phyloP scores from a whole-genome alignment of 2,888 invertebrate species.

The Leucophenga maculata region DNA sequence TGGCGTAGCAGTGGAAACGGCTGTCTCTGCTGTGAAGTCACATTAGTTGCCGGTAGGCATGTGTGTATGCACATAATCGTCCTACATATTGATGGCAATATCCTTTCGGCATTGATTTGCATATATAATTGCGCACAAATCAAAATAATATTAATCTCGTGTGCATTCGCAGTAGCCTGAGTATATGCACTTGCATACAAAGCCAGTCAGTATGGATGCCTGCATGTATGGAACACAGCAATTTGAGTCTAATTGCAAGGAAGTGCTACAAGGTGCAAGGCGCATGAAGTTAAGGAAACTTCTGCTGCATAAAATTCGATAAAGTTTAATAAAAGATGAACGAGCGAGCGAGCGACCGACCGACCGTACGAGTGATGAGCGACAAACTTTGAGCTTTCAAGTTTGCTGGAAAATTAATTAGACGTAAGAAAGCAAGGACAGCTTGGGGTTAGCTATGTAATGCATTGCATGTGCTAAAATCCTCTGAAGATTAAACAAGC shows the following conservation, averaged over 20 bases:
- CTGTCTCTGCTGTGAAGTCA: not conserved
- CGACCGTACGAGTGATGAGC: not conserved
- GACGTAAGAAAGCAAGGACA: slow-evolving; percentile 39
- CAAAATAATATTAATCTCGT: slow-evolving; percentile 23
- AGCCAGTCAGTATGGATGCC: not conserved
- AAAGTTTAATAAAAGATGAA: slow-evolving; percentile 19
- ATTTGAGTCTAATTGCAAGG: not conserved
- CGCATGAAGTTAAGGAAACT: not conserved
- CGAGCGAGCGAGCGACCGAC: not conserved
- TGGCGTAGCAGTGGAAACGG: not conserved
- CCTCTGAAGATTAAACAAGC: slow-evolving; percentile 55
- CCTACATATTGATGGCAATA: not conserved
- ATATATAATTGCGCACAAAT: slow-evolving; percentile 24
- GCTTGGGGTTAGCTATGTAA: not conserved
- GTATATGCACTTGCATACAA: not conserved
- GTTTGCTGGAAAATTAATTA: slow-evolving; percentile 57
- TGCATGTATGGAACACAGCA: not conserved
- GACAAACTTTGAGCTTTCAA: slow-evolving; percentile 30
- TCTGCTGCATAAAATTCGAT: slow-evolving; percentile 16
- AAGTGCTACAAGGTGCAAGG: not conserved
- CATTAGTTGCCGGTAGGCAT: no score
- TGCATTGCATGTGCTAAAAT: slow-evolving; percentile 54
- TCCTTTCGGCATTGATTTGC: slow-evolving; percentile 18
- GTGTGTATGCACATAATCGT: not conserved
- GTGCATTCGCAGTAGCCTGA: not conserved